A percentile compares a stretch with the other conserved stretches of the same genome.
phyloP scores from a whole-genome alignment of 2,113 vertebrate species.

The Eidolon helvum region DNA sequence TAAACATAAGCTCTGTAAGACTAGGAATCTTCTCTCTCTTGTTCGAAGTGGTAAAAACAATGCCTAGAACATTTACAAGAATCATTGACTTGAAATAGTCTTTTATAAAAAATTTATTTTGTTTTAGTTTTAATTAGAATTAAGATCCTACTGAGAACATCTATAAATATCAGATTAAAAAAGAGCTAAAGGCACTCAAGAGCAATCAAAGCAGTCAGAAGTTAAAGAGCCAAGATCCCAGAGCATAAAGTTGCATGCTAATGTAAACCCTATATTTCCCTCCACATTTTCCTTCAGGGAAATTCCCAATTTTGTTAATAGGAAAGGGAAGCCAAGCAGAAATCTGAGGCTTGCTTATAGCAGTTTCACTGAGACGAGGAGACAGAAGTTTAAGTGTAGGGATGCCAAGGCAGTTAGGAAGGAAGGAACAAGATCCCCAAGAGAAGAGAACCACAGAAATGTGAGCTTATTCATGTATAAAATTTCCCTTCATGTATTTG shows the following conservation, averaged over 20 bases:
- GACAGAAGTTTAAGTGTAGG: neutral
- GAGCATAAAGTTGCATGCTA: neutral
- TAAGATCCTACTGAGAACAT: neutral
- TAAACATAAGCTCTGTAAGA: neutral
- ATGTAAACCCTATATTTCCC: neutral
- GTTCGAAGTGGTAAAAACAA: neutral
- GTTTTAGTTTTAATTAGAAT: neutral
- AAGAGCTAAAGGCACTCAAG: neutral
- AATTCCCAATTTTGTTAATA: neutral
- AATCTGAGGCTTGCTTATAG: neutral
- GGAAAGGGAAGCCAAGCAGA: neutral
- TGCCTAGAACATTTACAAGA: neutral
- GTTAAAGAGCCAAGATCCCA: neutral
- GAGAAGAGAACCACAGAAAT: neutral
- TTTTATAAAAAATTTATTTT: neutral
- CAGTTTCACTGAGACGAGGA: neutral
- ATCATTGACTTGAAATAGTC: neutral
- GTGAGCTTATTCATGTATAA: neutral
- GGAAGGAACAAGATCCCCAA: neutral
- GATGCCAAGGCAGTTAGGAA: neutral
- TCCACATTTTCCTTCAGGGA: neutral
- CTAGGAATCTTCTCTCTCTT: neutral
- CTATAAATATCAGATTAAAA: neutral
- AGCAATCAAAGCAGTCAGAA: neutral
- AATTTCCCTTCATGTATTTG: neutral